Evolutionary conservation across 2,888 invertebrate genomes (phyloP), one percentile per base, ranked within the genome.

Genomic region (Alsophila aescularia): DNA sequence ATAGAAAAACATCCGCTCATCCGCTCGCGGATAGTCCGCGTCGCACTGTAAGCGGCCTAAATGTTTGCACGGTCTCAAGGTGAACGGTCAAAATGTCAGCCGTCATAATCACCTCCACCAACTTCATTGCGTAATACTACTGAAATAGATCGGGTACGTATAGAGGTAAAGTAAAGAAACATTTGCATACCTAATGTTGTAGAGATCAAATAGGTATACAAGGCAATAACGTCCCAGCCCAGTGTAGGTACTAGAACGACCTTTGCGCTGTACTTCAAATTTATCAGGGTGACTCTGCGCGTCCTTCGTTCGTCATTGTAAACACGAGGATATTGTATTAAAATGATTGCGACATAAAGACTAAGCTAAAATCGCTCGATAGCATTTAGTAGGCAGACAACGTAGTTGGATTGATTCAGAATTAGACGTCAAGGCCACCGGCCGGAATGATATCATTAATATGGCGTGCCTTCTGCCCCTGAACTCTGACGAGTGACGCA

Each of bases 401-500:
- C 87, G 85, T 87, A 85, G 84, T 83, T 83, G 75, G 78, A 84
- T 75, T 84, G 83, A 82, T 84, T 86, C 87, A 82, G 84, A 87
- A 87, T 90, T 86, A 86, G 83, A 81, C 82, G 81, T 77, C 87
- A 89, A 90, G 90, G 90, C 80, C 85, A 73, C 66, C 69, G 63
- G 75, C 73, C 77, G 65, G 76, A 85, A 80, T 86, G 85, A 89
- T 89, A 88, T 90, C 89, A 90, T 87, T 88, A 87, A 83, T 83
- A 79, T 86, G 85, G 86, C 81, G 81, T 69, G 78, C 64, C 72
- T n/a, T n/a, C n/a, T 86, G 90, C 84, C 90, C 90, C 80, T 90
- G 90, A 91, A 91, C 90, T 83, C 83, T 71, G 72, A 70, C 83
- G 77, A 82, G 77, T 90, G 90, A 90, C 90, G 90, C 89, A 90